These are phyloP conservation scores for Mastacembelus armatus DNA, from an alignment of 2,797 vertebrate species.

Conservation along the genomic window DNA sequence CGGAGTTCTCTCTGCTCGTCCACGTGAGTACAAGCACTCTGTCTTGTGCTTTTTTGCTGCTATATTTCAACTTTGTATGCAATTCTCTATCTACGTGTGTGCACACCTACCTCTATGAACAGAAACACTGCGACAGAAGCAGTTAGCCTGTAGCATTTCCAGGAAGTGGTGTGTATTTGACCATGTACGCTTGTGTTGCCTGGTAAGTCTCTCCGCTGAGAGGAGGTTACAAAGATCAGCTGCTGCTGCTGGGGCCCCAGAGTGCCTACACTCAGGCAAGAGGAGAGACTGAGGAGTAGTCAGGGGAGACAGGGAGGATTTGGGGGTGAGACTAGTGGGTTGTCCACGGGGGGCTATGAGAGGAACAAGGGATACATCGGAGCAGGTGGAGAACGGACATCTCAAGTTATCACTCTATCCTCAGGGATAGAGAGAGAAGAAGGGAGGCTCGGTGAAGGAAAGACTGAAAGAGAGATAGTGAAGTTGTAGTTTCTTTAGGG, in stretches of 20 bases:
- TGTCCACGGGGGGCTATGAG: conserved; percentile 56
- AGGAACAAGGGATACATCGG: conserved; percentile 62
- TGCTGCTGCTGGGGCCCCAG: conserved; percentile 57
- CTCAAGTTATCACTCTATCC: conserved; percentile 80
- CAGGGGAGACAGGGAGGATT: conserved; percentile 21
- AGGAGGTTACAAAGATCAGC: conserved; percentile 57
- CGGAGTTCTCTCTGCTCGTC: conserved; percentile 91
- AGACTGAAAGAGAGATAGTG: conserved; percentile 59
- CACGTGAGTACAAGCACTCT: conserved; percentile 87
- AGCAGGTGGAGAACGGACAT: conserved; percentile 84
- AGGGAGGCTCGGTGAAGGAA: conserved; percentile 38
- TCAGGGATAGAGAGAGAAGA: conserved; percentile 66
- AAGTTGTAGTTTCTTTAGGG: conserved; percentile 53
- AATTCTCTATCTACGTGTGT: conserved; percentile 37
- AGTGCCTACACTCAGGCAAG: conserved; percentile 48
- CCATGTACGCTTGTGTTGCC: conserved; percentile 58
- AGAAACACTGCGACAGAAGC: conserved; percentile 54
- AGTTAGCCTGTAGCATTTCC: conserved; percentile 38
- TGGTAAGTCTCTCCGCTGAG: conserved; percentile 67
- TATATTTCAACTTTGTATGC: not conserved
- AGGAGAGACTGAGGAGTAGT: conserved; percentile 45
- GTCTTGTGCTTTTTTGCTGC: not conserved
- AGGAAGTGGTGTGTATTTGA: conserved; percentile 57
- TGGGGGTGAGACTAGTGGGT: conserved; percentile 29
- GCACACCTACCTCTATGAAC: conserved; percentile 43